phyloP scores from a whole-genome alignment of 2,888 invertebrate species.

The Chrysolina americana region DNA sequence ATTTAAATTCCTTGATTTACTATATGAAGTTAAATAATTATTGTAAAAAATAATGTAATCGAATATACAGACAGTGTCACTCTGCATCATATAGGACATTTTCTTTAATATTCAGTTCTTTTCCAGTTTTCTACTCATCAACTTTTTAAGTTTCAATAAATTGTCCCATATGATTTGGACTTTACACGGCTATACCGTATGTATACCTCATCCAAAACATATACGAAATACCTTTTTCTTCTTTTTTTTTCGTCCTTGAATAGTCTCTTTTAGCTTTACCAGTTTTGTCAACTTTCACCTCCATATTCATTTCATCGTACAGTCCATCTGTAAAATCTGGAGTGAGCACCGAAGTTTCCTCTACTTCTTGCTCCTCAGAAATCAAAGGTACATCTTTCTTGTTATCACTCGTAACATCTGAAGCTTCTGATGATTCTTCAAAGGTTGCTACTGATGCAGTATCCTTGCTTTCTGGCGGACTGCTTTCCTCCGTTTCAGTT shows the following conservation, averaged over 20 bases:
- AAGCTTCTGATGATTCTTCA: conserved; percentile 48
- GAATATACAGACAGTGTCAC: too few relatives aligned
- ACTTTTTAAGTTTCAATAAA: too few relatives aligned
- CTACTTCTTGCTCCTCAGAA: conserved; percentile 55
- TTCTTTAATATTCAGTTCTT: too few relatives aligned
- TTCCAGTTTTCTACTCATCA: too few relatives aligned
- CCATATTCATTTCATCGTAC: conserved; percentile 75
- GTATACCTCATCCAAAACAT: background rate
- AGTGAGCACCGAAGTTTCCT: conserved; percentile 45
- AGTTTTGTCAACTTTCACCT: conserved; percentile 74
- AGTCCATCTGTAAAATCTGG: conserved; percentile 63
- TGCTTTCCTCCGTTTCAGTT: conserved; percentile 47
- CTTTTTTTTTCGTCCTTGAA: conserved; percentile 71
- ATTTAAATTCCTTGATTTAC: too few relatives aligned
- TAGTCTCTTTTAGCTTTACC: conserved; percentile 77
- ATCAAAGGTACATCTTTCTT: conserved; percentile 50
- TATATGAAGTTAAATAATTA: too few relatives aligned
- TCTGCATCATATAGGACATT: too few relatives aligned
- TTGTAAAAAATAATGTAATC: too few relatives aligned
- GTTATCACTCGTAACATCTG: conserved; percentile 40
- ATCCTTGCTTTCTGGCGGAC: conserved; percentile 47
- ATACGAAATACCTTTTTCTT: conserved; percentile 64
- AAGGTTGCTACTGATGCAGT: conserved; percentile 32
- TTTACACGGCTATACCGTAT: background rate
- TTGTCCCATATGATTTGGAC: too few relatives aligned